A percentile compares a stretch with the other conserved stretches of the same genome.
Conservation (phyloP, 2,113 vertebrate genomes). For the Onychorhynchus coronatus region DNA sequence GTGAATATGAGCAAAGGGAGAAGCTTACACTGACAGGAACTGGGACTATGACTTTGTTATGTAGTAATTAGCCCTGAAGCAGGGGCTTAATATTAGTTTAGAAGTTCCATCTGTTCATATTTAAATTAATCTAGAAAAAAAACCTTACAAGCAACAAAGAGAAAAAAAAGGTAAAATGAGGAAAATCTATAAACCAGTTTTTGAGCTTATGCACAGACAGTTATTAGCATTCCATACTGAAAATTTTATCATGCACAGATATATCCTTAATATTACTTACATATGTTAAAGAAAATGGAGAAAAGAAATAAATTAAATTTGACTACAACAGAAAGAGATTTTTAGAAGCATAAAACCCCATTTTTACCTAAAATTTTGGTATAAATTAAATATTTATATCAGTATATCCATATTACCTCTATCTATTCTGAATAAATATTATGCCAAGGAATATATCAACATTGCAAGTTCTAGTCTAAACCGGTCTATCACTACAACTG, state of each 20-base stretch:
- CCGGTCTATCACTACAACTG: not conserved
- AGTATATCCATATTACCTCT: not conserved
- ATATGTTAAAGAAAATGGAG: not conserved
- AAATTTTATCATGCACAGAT: not conserved
- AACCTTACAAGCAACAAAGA: not conserved
- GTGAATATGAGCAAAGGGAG: not conserved
- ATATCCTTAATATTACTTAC: not conserved
- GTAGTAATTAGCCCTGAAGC: not conserved
- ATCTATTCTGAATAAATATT: constrained; percentile 32
- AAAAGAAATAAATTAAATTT: constrained; percentile 21
- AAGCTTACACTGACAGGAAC: not conserved
- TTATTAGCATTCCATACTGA: not conserved
- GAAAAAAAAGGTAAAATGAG: not conserved
- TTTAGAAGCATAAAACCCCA: not conserved
- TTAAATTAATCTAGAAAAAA: not conserved
- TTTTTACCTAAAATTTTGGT: not conserved
- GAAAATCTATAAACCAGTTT: not conserved
- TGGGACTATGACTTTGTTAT: not conserved
- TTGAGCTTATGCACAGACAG: not conserved
- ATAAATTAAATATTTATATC: not conserved
- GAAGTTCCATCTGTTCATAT: not conserved
- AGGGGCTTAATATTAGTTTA: not conserved
- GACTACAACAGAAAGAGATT: not conserved
- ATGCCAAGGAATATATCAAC: not conserved
- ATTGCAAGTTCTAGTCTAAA: not conserved